These are phyloP conservation scores for Pteropus alecto DNA, from an alignment of 2,113 vertebrate species.

Conservation along the genomic window DNA sequence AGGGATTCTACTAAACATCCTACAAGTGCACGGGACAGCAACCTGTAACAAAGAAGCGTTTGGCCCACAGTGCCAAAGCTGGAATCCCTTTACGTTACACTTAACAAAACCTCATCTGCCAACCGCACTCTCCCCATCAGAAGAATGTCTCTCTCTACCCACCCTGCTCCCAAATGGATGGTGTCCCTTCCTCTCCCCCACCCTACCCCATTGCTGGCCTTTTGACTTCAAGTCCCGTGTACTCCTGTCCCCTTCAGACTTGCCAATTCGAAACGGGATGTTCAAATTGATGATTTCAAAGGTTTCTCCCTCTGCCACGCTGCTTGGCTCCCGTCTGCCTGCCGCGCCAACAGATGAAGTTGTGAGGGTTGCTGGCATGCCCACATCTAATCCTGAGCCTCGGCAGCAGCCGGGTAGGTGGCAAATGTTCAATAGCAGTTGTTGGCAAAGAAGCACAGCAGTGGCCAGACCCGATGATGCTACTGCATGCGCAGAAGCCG, in stretches of 20 bases:
- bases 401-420: conserved; percentile 79
- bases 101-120: background rate
- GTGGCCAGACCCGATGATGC: conserved; percentile 76
- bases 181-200: no score
- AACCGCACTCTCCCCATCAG: background rate
- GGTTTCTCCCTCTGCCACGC: conserved; percentile 74
- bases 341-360: conserved; percentile 80
- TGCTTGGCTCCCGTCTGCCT: conserved; percentile 79
- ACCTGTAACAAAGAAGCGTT: background rate
- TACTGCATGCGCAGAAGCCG: conserved; percentile 70
- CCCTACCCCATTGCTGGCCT: background rate
- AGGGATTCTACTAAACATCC: background rate
- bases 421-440: conserved; percentile 81
- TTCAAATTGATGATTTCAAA: conserved; percentile 81
- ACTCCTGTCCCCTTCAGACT: conserved; percentile 40
- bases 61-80: no score
- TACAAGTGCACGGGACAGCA: background rate
- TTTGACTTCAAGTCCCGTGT: background rate
- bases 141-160: background rate
- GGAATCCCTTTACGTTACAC: background rate
- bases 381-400: conserved; percentile 79
- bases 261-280: conserved; percentile 69
- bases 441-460: conserved; percentile 82
- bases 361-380: conserved; percentile 78
- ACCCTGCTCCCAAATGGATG: background rate